Conservation (phyloP, 2,888 invertebrate genomes). For the Abrostola triplasia region DNA sequence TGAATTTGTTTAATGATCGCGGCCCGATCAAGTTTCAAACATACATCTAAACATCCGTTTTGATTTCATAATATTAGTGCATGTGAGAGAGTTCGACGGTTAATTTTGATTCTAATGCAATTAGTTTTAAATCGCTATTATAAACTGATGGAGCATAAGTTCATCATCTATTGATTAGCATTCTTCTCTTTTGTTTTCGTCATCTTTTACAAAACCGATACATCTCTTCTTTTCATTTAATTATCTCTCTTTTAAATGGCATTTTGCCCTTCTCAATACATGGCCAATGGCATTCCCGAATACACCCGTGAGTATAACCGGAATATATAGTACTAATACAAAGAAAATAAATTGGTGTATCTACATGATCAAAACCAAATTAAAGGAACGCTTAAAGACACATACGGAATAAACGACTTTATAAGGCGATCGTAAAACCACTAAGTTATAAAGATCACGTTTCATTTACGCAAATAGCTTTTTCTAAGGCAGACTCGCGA, state of each 20-base stretch:
- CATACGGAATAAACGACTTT: conserved; percentile 34
- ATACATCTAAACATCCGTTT: background rate
- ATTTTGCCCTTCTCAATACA: background rate
- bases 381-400: conserved; percentile 28
- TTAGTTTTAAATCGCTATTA: no score
- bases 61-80: background rate
- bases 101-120: no score
- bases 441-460: conserved; percentile 12
- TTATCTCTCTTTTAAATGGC: no score
- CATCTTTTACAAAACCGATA: no score
- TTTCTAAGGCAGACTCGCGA: background rate
- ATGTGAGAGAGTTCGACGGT: background rate
- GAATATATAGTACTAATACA: no score
- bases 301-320: no score
- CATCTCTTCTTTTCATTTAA: no score
- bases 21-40: background rate
- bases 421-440: conserved; percentile 35
- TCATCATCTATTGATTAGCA: no score
- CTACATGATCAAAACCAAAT: conserved; percentile 37
- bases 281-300: no score
- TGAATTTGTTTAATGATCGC: background rate
- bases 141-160: no score
- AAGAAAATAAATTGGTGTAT: conserved; percentile 33
- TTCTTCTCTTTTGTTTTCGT: no score
- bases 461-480: conserved; percentile 9